Base-by-base conservation (phyloP, 2,113 vertebrate species). In the Xenopus borealis region DNA sequence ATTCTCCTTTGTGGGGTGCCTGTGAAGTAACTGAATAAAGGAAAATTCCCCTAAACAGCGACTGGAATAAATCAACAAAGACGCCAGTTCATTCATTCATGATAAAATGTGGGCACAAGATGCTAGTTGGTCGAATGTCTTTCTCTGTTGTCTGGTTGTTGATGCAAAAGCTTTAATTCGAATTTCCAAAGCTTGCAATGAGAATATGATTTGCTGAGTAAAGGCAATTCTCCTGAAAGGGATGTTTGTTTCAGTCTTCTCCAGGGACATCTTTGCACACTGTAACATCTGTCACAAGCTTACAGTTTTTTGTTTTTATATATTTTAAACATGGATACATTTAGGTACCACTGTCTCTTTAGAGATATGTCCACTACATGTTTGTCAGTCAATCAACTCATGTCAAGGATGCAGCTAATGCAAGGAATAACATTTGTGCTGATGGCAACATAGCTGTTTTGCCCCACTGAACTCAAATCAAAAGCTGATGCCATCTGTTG, bases 61-160 rank as follows among this genome's bases (percentile, higher is more conserved):
- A 52, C 72, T 69, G 66, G 72, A 66, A 61, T 62, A 75, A 75
- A 69, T 69, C 66, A 75, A 69, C 72, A 75, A 74, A 74, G 57
- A 62, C 57, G 52, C 44, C 57, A 75, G 72, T 53, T 62, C 57
- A 69, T 62, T 75, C 66, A 62, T 61, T 55, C 30, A 4, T 46
- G 19, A 53, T 57, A 62, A 8, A 46, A 69, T 75, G 63, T 75
- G 72, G 72, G 57, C 72, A 75, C 72, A 69, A 75, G 55, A 75
- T 75, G 66, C 44, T 40, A 19, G 57, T 53, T 68, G 72, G 64
- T 66, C 1, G 64, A 66, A 66, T 20, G 16, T 45, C 63, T 46
- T 66, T 44, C 63, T 3, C 11, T 46, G 50, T 66, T 61, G 55
- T 61, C 23, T 69, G 27, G 18, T 46, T 72, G 47, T 55, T 59